Conservation (phyloP, 35 echinoderm and acorn worm genomes). For the Strongylocentrotus purpuratus region DNA sequence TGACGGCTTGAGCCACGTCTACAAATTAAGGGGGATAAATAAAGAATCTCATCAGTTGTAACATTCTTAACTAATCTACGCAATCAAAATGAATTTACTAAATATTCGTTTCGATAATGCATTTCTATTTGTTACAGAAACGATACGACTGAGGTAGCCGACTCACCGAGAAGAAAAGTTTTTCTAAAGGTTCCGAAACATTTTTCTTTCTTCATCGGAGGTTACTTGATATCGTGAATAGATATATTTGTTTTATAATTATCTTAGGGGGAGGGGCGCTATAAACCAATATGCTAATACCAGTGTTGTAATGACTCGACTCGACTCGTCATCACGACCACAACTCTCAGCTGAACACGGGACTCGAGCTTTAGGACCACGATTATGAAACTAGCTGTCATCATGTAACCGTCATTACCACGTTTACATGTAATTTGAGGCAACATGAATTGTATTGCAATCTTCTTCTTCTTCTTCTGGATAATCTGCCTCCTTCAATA, state of each 20-base stretch:
- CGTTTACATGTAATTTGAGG: background rate
- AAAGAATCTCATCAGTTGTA: background rate
- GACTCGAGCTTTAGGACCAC: background rate
- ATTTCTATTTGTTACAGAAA: background rate
- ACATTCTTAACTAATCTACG: too few relatives aligned
- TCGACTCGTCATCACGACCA: too few relatives aligned
- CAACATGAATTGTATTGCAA: background rate
- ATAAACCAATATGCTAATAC: too few relatives aligned
- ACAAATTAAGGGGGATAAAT: background rate
- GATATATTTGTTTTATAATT: too few relatives aligned
- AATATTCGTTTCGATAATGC: background rate
- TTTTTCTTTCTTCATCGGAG: too few relatives aligned
- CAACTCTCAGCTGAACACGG: too few relatives aligned
- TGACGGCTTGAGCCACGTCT: slow-evolving; percentile 19
- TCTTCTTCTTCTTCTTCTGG: too few relatives aligned
- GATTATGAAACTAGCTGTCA: background rate
- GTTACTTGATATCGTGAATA: too few relatives aligned
- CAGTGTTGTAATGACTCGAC: too few relatives aligned
- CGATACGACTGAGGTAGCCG: background rate
- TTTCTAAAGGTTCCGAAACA: background rate
- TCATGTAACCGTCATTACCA: background rate
- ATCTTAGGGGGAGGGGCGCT: too few relatives aligned
- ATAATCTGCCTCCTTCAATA: too few relatives aligned
- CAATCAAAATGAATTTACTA: too few relatives aligned
- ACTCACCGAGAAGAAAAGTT: background rate